A percentile compares a stretch with the other conserved stretches of the same genome.
These are phyloP conservation scores for Coendou prehensilis DNA, from an alignment of 2,797 vertebrate species.

Conservation along the genomic window DNA sequence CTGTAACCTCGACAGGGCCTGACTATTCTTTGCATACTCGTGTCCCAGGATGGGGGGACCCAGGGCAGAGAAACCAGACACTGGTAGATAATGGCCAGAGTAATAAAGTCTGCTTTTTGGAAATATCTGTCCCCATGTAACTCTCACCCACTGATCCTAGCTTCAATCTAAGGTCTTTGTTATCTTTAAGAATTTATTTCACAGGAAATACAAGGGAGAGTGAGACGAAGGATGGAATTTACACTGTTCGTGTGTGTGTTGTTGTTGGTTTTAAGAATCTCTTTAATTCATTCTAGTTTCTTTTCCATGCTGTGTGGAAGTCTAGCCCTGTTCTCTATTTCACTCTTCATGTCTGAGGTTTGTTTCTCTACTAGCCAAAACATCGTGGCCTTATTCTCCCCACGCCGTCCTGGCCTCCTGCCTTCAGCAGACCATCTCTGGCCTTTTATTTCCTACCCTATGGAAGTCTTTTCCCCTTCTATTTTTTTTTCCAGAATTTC, in stretches of 20 bases:
- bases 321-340: background rate
- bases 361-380: background rate
- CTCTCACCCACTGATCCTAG: background rate
- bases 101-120: background rate
- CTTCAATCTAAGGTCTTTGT: background rate
- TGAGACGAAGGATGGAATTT: background rate
- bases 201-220: background rate
- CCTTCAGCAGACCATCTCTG: background rate
- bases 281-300: conserved; percentile 31
- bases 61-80: background rate
- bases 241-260: background rate
- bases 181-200: conserved; percentile 8
- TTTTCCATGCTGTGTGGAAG: background rate
- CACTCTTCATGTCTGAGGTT: background rate
- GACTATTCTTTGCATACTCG: background rate
- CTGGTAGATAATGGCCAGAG: background rate
- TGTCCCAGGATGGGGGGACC: background rate
- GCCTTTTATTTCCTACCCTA: conserved; percentile 72
- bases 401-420: background rate
- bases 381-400: background rate
- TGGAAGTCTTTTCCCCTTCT: conserved; percentile 36
- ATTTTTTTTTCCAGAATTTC: conserved; percentile 62
- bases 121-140: background rate
- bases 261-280: conserved; percentile 14
- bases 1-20: background rate